These are phyloP conservation scores for Melinopterus prodromus DNA, from an alignment of 2,888 invertebrate genomes.

Conservation along the genomic window DNA sequence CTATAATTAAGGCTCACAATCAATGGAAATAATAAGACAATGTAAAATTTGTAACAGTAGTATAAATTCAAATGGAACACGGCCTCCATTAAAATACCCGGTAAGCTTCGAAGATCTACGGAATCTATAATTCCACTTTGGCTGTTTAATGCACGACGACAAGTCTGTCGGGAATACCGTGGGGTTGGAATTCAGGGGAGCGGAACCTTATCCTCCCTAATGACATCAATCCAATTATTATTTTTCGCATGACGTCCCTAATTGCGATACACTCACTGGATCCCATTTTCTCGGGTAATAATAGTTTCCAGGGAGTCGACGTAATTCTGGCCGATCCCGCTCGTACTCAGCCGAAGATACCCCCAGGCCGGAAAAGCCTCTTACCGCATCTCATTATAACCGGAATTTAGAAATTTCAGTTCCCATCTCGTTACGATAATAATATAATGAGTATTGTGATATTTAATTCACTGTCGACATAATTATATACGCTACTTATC, in stretches of 20 bases:
- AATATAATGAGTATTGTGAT: not conserved
- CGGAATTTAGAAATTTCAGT: not conserved
- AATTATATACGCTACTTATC: not conserved
- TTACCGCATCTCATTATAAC: slow-evolving; percentile 10
- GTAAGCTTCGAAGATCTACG: not conserved
- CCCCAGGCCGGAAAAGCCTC: not conserved
- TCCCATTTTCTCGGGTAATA: slow-evolving; percentile 32
- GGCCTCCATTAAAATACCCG: not conserved
- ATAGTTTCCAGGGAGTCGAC: slow-evolving; percentile 32
- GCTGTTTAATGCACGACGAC: not conserved
- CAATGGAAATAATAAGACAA: no score
- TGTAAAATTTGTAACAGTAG: no score
- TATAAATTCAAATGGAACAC: not conserved
- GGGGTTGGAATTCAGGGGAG: slow-evolving; percentile 16
- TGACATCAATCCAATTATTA: slow-evolving; percentile 49
- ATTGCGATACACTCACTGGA: slow-evolving; percentile 42
- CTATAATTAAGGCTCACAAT: no score
- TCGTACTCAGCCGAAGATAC: not conserved
- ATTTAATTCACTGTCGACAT: not conserved
- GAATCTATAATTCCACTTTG: slow-evolving; percentile 4
- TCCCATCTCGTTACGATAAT: not conserved
- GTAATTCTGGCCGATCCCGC: slow-evolving; percentile 26
- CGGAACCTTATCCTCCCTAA: slow-evolving; percentile 42
- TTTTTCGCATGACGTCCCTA: slow-evolving; percentile 48
- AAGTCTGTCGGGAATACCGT: not conserved